Evolutionary conservation across 2,797 vertebrate genomes (phyloP).

Genomic region (Catharus ustulatus): DNA sequence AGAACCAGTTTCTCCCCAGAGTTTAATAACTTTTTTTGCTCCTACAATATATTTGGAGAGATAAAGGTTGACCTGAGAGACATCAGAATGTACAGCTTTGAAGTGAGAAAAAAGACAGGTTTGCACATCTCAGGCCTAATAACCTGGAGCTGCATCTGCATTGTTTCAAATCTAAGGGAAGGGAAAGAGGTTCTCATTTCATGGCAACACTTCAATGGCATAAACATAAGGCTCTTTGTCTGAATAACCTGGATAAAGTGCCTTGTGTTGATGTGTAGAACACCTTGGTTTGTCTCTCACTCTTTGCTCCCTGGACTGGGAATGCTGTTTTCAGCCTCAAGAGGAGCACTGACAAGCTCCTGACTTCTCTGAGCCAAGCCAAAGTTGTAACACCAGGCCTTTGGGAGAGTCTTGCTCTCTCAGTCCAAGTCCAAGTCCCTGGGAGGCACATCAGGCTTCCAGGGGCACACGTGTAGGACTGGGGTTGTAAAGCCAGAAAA

Average conservation of each 20-base stretch:
- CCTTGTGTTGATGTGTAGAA: background rate
- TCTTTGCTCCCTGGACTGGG: background rate
- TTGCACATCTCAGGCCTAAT: background rate
- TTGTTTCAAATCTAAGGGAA: background rate
- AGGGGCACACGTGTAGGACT: background rate
- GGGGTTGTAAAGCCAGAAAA: background rate
- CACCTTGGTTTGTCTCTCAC: background rate
- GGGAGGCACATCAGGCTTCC: background rate
- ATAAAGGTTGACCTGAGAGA: conserved; percentile 4
- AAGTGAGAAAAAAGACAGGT: background rate
- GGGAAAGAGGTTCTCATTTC: background rate
- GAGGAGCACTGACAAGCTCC: background rate
- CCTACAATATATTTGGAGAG: background rate
- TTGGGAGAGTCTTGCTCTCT: background rate
- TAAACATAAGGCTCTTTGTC: background rate
- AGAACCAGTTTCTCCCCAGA: conserved; percentile 21
- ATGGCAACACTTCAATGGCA: background rate
- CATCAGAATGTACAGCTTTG: background rate
- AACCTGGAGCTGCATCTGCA: background rate
- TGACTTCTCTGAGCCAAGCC: background rate
- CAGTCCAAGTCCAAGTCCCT: background rate
- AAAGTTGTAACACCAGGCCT: background rate
- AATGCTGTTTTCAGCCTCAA: background rate
- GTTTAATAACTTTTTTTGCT: conserved; percentile 31
- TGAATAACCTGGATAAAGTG: background rate